Evolutionary conservation across 2,888 invertebrate genomes (phyloP).

Genomic region (Thumatha senex): DNA sequence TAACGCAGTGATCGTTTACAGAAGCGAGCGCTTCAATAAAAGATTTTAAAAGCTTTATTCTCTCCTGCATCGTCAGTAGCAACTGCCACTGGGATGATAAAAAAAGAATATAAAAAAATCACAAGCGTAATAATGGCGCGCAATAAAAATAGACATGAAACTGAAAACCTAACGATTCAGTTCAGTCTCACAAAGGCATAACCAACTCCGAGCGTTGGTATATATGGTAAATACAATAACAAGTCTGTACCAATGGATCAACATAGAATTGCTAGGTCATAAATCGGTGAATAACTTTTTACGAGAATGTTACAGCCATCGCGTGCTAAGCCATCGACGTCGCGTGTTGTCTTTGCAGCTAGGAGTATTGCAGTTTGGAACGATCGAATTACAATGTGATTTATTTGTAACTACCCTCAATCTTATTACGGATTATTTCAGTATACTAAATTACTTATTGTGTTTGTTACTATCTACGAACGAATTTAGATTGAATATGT

Average conservation of each 20-base stretch:
- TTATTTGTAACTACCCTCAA: slow-evolving; percentile 13
- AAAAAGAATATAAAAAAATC: no score
- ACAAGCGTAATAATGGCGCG: no score
- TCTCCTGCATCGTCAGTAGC: no score
- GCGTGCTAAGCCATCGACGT: slow-evolving; percentile 18
- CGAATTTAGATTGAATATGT: neutral
- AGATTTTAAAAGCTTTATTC: no score
- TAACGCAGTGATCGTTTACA: no score
- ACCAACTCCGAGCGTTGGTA: neutral
- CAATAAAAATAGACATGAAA: no score
- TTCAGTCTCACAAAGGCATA: neutral
- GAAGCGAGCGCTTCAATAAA: no score
- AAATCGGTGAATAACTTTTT: slow-evolving; percentile 22
- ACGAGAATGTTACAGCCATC: slow-evolving; percentile 7
- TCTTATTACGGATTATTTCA: neutral
- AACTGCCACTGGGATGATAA: no score
- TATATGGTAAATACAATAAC: no score
- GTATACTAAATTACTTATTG: neutral
- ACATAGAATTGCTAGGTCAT: neutral
- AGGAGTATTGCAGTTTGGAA: slow-evolving; percentile 12
- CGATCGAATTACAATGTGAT: slow-evolving; percentile 11
- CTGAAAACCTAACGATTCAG: no score
- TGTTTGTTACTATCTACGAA: neutral
- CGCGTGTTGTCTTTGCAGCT: slow-evolving; percentile 14
- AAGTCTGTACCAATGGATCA: neutral